Percentiles rank a stretch among this genome's conserved stretches.
These are phyloP conservation scores for Urocynchramus pylzowi DNA, from an alignment of 2,113 vertebrate species.

Conservation along the genomic window DNA sequence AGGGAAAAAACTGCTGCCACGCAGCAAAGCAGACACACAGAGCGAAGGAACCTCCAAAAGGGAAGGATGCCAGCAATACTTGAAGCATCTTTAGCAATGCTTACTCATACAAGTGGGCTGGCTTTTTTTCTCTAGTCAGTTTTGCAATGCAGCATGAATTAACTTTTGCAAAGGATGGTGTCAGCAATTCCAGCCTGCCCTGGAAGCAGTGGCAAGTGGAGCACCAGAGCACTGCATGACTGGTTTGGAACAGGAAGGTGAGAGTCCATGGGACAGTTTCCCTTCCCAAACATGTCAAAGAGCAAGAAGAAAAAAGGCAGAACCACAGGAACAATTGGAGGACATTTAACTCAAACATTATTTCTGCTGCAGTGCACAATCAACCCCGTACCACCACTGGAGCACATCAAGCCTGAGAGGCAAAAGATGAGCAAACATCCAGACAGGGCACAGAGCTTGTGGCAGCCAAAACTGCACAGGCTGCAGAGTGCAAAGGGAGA, in stretches of 20 bases:
- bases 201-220: background rate
- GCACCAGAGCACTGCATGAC: background rate
- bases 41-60: background rate
- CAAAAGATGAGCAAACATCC: background rate
- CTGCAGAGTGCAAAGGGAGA: rapidly evolving
- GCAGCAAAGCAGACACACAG: background rate
- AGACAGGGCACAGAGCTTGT: background rate
- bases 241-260: background rate
- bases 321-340: background rate
- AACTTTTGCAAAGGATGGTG: background rate
- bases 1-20: background rate
- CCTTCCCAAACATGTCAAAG: background rate
- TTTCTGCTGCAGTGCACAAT: background rate
- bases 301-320: background rate
- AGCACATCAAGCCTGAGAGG: background rate
- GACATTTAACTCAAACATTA: background rate
- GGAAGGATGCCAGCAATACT: background rate
- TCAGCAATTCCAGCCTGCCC: background rate
- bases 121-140: background rate
- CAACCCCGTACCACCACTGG: rapidly evolving
- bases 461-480: background rate
- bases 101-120: background rate
- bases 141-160: background rate
- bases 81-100: background rate
- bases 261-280: background rate